These are phyloP conservation scores for Amblyornis subalaris DNA, from an alignment of 2,113 vertebrate genomes.

Conservation along the genomic window DNA sequence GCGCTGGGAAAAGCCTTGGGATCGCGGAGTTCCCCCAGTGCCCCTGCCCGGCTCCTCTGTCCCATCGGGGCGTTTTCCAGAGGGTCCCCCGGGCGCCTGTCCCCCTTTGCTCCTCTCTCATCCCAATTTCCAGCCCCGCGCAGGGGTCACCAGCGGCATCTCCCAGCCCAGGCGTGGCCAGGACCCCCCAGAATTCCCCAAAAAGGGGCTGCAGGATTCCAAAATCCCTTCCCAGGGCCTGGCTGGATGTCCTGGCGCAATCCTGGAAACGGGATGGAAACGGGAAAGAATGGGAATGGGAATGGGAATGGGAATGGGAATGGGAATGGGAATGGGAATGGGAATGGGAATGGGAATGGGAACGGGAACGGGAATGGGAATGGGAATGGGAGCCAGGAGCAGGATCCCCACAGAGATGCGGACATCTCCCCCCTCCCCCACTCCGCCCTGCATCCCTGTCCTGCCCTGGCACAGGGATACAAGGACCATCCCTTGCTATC, in stretches of 20 bases:
- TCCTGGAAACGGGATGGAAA: accelerated
- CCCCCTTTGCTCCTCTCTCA: background rate
- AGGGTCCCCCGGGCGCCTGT: accelerated
- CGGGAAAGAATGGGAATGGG: background rate
- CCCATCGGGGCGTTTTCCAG: accelerated
- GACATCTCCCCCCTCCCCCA: background rate
- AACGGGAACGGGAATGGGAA: background rate
- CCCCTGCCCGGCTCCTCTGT: background rate
- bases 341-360: background rate
- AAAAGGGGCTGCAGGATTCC: background rate
- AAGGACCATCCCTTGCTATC: accelerated
- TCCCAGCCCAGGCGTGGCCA: background rate
- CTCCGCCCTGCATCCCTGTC: background rate
- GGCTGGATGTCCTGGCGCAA: accelerated
- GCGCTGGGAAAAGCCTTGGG: accelerated
- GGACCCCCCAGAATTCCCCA: background rate
- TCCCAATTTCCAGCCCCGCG: accelerated
- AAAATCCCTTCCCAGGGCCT: accelerated
- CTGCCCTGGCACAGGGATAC: background rate
- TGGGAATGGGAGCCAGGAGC: background rate
- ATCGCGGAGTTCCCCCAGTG: background rate
- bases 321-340: background rate
- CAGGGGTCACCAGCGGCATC: background rate
- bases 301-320: background rate
- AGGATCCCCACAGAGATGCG: accelerated